Percentiles rank a stretch among this genome's conserved stretches.
phyloP scores from a whole-genome alignment of 1,140 invertebrate species.

The Drosophila yakuba region DNA sequence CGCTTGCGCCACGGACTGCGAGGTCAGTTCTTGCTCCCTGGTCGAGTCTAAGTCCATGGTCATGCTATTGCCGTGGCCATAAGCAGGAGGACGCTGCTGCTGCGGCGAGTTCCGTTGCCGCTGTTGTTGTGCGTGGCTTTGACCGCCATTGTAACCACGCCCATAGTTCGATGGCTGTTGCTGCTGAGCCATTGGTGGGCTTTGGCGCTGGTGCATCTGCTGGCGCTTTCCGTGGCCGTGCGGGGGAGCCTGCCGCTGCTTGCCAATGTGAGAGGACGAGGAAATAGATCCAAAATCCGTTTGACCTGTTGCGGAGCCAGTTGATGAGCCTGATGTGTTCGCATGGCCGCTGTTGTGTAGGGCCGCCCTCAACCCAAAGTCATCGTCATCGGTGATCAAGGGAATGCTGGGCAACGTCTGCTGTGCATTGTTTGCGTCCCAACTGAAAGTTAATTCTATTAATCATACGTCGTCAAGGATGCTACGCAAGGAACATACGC shows the following conservation, averaged over 20 bases:
- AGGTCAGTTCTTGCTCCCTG: constrained; percentile 55
- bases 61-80: constrained; percentile 63
- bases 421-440: constrained; percentile 86
- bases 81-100: constrained; percentile 41
- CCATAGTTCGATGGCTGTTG: constrained; percentile 58
- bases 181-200: constrained; percentile 67
- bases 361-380: constrained; percentile 74
- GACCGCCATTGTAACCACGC: constrained; percentile 52
- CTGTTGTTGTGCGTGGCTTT: constrained; percentile 52
- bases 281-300: constrained; percentile 53
- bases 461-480: not conserved
- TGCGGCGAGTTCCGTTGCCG: constrained; percentile 40
- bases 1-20: constrained; percentile 70
- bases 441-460: constrained; percentile 84
- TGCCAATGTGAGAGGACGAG: constrained; percentile 45
- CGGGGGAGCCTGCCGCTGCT: constrained; percentile 60
- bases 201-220: constrained; percentile 53
- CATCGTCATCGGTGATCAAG: constrained; percentile 90
- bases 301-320: constrained; percentile 59
- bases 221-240: constrained; percentile 66
- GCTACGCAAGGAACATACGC: constrained; percentile 52
- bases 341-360: constrained; percentile 66
- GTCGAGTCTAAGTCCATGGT: constrained; percentile 62
- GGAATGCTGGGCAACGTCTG: constrained; percentile 90
- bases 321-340: constrained; percentile 72